Conservation (phyloP, 2,113 vertebrate species). For the Alligator mississippiensis region DNA sequence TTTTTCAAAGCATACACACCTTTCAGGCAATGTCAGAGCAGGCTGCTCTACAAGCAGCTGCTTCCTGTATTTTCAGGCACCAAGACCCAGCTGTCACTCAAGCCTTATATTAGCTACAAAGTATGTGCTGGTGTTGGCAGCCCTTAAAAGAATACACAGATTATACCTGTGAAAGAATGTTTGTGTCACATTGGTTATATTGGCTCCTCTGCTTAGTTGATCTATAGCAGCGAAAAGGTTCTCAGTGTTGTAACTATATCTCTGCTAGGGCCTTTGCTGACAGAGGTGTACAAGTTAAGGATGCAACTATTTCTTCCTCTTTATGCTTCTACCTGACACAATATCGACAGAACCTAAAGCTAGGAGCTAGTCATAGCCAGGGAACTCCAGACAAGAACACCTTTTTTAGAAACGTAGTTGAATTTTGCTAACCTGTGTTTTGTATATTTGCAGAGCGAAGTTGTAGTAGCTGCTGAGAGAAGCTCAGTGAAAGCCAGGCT, state of each 20-base stretch:
- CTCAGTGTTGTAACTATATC: not conserved
- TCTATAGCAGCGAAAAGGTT: not conserved
- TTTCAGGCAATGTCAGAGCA: not conserved
- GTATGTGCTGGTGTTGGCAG: not conserved
- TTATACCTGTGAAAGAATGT: not conserved
- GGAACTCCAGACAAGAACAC: not conserved
- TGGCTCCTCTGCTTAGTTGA: not conserved
- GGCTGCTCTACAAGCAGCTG: rapidly evolving
- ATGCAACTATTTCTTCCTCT: not conserved
- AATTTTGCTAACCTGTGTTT: not conserved
- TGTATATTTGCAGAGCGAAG: constrained; percentile 75
- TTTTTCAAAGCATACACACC: not conserved
- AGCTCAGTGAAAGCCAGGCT: constrained; percentile 79
- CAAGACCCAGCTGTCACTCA: not conserved
- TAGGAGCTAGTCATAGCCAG: not conserved
- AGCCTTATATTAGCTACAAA: not conserved
- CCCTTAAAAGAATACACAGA: not conserved
- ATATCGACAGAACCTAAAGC: not conserved
- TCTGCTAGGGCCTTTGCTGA: not conserved
- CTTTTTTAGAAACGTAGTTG: not conserved
- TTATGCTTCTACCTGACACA: rapidly evolving
- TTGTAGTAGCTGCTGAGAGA: constrained; percentile 80
- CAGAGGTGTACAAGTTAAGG: rapidly evolving
- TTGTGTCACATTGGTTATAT: not conserved
- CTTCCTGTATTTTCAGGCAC: not conserved